Conservation (phyloP, 2,113 vertebrate species). For the Dunckerocampus dactyliophorus region DNA sequence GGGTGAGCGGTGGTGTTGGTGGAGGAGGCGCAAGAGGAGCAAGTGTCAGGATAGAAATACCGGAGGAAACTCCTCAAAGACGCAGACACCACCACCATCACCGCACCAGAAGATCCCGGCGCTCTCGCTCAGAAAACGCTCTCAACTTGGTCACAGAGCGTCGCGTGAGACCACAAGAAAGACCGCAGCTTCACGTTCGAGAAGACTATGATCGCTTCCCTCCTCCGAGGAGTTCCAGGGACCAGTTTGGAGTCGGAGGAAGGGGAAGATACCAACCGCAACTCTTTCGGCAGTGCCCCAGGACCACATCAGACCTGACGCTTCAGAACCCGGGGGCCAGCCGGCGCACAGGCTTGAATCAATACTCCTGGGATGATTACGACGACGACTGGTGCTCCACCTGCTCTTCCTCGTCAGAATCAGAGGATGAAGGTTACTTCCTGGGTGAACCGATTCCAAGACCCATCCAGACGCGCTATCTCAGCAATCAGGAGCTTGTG, state of each 20-base stretch:
- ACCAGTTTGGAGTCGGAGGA: conserved; percentile 70
- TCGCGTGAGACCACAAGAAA: conserved; percentile 76
- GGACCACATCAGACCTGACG: conserved; percentile 93
- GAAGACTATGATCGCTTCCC: conserved; percentile 91
- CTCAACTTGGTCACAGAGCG: conserved; percentile 88
- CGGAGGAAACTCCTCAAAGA: conserved; percentile 76
- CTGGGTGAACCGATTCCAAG: conserved; percentile 93
- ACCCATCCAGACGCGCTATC: conserved; percentile 86
- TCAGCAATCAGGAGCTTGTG: conserved; percentile 90
- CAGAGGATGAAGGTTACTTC: conserved; percentile 97
- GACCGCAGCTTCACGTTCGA: conserved; percentile 76
- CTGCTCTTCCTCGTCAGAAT: conserved; percentile 96
- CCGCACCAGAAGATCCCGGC: conserved; percentile 79
- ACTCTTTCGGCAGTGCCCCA: conserved; percentile 84
- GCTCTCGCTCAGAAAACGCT: conserved; percentile 94
- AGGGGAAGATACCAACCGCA: conserved; percentile 73
- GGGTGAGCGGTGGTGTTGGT: conserved; percentile 63
- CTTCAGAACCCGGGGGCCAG: conserved; percentile 87
- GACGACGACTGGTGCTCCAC: conserved; percentile 96
- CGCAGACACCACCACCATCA: conserved; percentile 77
- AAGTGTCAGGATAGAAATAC: conserved; percentile 49
- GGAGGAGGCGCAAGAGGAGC: conserved; percentile 59
- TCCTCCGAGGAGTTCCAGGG: conserved; percentile 79
- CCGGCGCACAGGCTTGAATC: conserved; percentile 80
- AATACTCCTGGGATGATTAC: conserved; percentile 79